Conservation (phyloP, 2,113 vertebrate genomes). For the Rhagologus leucostigma region DNA sequence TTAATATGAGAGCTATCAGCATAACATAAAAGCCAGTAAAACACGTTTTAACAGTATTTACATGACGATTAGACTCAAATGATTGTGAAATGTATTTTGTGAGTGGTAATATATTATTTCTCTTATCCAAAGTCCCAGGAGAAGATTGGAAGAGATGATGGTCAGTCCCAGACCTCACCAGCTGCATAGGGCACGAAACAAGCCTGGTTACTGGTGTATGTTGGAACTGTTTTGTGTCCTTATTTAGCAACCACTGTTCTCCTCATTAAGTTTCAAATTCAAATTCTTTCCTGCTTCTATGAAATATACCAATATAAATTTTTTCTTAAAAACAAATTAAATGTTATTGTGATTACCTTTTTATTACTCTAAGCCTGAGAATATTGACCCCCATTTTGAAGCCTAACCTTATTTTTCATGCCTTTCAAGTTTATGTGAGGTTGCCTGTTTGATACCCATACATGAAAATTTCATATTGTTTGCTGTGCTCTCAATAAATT, state of each 20-base stretch:
- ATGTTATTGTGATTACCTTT: neutral
- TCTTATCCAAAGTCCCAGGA: neutral
- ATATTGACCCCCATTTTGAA: conserved; percentile 31
- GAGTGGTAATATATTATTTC: neutral
- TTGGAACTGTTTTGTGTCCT: neutral
- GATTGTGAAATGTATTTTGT: neutral
- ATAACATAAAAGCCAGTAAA: neutral
- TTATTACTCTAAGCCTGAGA: conserved; percentile 17
- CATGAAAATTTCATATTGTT: conserved; percentile 82
- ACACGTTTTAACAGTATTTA: neutral
- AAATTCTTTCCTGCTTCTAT: neutral
- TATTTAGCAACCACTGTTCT: neutral
- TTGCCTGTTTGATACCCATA: conserved; percentile 56
- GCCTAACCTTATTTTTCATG: conserved; percentile 63
- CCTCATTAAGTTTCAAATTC: neutral
- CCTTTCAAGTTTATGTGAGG: conserved; percentile 59
- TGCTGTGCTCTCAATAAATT: conserved; percentile 72
- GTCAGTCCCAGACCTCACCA: neutral
- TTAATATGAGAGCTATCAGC: neutral
- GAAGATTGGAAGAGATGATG: neutral
- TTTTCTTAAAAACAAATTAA: conserved; percentile 10
- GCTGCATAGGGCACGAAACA: neutral
- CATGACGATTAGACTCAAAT: neutral
- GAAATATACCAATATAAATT: neutral
- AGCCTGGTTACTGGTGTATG: neutral